Evolutionary conservation across 2,888 invertebrate species (phyloP).

Genomic region (Drosophila anomalipes): DNA sequence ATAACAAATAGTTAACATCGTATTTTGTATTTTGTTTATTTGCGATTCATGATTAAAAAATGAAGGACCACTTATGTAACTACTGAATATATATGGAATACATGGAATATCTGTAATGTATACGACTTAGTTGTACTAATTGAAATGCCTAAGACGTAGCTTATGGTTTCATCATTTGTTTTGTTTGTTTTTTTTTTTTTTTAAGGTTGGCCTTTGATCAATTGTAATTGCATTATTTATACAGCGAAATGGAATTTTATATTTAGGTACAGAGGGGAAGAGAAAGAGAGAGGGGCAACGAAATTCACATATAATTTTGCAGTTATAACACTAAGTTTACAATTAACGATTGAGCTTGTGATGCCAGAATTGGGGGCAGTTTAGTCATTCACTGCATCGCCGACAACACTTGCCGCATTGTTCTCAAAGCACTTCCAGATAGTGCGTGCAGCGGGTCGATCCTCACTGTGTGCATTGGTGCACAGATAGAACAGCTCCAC

Average conservation of each 20-base stretch:
- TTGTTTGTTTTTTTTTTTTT: background rate
- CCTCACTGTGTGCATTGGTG: constrained; percentile 87
- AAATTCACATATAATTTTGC: background rate
- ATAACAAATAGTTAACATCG: background rate
- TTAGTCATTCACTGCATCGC: constrained; percentile 33
- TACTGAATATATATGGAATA: constrained; percentile 34
- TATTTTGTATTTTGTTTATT: constrained; percentile 31
- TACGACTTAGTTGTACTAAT: constrained; percentile 14
- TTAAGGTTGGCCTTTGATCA: constrained; percentile 6
- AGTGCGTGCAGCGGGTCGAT: constrained; percentile 88
- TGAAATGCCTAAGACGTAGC: constrained; percentile 21
- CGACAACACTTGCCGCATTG: constrained; percentile 46
- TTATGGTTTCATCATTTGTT: background rate
- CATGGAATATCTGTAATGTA: constrained; percentile 29
- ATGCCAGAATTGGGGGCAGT: background rate
- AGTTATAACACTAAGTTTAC: constrained; percentile 8
- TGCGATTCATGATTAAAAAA: constrained; percentile 14
- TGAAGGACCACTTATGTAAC: constrained; percentile 17
- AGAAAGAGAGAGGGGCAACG: background rate
- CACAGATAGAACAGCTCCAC: constrained; percentile 90
- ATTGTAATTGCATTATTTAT: constrained; percentile 27
- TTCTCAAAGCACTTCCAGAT: constrained; percentile 74
- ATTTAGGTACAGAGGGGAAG: constrained; percentile 15
- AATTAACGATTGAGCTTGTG: constrained; percentile 18
- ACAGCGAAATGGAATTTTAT: constrained; percentile 30